phyloP scores from a whole-genome alignment of 2,888 invertebrate genomes.

The Temnothorax rugatulus region DNA sequence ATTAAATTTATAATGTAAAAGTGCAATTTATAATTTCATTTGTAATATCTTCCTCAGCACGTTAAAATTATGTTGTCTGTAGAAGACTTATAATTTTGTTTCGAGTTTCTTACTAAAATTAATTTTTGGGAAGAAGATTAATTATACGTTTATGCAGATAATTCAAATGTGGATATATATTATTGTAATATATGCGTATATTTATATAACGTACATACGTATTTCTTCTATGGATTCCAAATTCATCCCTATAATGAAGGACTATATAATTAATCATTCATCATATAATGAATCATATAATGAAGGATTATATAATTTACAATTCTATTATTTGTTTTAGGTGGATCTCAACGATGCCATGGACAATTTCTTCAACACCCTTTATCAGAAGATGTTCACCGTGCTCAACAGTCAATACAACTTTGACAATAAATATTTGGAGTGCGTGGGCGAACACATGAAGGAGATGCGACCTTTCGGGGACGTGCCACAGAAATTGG shows the following conservation, averaged over 20 bases:
- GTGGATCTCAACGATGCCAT: slow-evolving; percentile 94
- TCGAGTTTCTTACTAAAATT: neutral
- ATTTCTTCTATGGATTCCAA: neutral
- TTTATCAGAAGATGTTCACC: slow-evolving; percentile 98
- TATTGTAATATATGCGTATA: neutral
- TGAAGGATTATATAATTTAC: neutral
- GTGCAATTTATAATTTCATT: neutral
- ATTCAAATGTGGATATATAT: neutral
- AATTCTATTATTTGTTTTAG: slow-evolving; percentile 84
- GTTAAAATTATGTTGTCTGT: neutral
- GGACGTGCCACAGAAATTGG: slow-evolving; percentile 96
- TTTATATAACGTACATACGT: neutral
- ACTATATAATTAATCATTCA: neutral
- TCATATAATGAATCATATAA: too few relatives aligned
- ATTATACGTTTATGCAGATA: neutral
- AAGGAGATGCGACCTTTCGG: slow-evolving; percentile 97
- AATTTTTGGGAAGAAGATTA: neutral
- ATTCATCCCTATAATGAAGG: neutral
- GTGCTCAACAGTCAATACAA: slow-evolving; percentile 97
- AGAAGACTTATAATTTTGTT: neutral
- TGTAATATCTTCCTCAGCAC: neutral
- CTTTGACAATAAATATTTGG: slow-evolving; percentile 95
- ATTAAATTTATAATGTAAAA: slow-evolving; percentile 11
- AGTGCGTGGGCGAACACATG: slow-evolving; percentile 97
- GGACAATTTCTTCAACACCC: slow-evolving; percentile 96